These are phyloP conservation scores for Lomographa bimaculata DNA, from an alignment of 2,888 invertebrate genomes.

Conservation along the genomic window DNA sequence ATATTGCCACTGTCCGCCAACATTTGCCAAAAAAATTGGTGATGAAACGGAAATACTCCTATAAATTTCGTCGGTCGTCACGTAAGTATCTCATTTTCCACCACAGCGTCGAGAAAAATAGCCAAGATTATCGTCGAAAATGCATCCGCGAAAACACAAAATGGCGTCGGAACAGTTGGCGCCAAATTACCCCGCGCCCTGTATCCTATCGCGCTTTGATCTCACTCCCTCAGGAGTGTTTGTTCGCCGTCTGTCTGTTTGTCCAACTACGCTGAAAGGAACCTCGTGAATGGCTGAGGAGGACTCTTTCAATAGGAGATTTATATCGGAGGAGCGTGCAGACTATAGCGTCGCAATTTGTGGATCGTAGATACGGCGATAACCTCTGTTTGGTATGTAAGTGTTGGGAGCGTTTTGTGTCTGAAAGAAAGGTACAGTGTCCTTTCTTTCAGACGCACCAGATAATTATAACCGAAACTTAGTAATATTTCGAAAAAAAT, in stretches of 20 bases:
- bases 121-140: not conserved
- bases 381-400: slow-evolving; percentile 37
- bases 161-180: slow-evolving; percentile 75
- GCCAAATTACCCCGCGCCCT: slow-evolving; percentile 75
- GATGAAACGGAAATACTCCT: no score
- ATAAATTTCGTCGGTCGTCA: no score
- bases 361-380: slow-evolving; percentile 74
- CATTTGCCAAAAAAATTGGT: no score
- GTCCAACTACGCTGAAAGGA: slow-evolving; percentile 64
- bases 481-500: no score
- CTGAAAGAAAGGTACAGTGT: not conserved
- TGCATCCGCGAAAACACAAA: slow-evolving; percentile 51
- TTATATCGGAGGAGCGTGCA: slow-evolving; percentile 68
- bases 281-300: slow-evolving; percentile 61
- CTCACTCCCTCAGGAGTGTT: slow-evolving; percentile 72
- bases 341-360: slow-evolving; percentile 78
- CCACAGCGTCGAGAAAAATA: no score
- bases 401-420: slow-evolving; percentile 18
- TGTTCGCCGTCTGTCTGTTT: slow-evolving; percentile 70
- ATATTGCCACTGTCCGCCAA: no score
- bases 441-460: no score
- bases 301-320: slow-evolving; percentile 71
- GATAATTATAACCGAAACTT: no score
- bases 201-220: slow-evolving; percentile 81
- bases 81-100: no score